Evolutionary conservation across 2,797 vertebrate species (phyloP).

Genomic region (Delichon dasypus): DNA sequence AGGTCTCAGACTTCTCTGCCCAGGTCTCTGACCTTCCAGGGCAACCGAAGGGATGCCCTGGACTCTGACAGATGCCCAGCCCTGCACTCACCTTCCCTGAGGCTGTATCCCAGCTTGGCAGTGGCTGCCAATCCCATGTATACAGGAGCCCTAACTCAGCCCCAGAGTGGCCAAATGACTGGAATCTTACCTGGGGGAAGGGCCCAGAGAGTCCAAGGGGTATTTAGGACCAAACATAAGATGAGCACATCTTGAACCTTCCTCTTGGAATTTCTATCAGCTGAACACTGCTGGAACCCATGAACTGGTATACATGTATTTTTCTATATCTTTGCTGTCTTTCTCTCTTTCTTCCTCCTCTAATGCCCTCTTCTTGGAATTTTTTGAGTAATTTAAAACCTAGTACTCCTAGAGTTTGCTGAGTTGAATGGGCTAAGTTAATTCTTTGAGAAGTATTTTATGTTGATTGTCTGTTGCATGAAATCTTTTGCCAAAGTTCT

Average conservation of each 20-base stretch:
- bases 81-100: neutral
- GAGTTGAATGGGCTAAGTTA: neutral
- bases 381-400: neutral
- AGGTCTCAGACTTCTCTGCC: too few relatives aligned
- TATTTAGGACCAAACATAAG: neutral
- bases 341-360: neutral
- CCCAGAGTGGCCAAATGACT: neutral
- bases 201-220: neutral
- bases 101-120: neutral
- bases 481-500: neutral
- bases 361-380: neutral
- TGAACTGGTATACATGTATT: neutral
- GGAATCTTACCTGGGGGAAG: neutral
- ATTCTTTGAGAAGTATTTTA: neutral
- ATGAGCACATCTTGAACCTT: fast-evolving
- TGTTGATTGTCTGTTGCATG: neutral
- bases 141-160: neutral
- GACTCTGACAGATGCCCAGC: neutral
- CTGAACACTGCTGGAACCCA: neutral
- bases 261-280: neutral
- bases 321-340: neutral
- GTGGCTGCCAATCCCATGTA: neutral
- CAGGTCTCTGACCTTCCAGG: too few relatives aligned
- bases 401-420: neutral
- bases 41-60: too few relatives aligned